Evolutionary conservation across 2,888 invertebrate species (phyloP), one percentile per base, ranked within the genome.

Genomic region (Conops quadrifasciatus): DNA sequence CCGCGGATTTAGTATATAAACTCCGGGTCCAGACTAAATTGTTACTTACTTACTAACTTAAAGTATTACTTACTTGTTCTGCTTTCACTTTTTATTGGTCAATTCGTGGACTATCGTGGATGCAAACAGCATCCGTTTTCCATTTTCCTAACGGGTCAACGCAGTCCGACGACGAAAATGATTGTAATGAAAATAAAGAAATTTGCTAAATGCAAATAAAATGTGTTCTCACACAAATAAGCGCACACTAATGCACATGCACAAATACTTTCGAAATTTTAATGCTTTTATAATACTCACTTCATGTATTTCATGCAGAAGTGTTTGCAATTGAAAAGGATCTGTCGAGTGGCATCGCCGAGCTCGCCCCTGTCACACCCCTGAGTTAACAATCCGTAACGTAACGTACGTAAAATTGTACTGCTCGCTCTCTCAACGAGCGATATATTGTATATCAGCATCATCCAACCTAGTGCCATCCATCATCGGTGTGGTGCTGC

Each of bases 121-220:
- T 9, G 36, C 36, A 36, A 36, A 36, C 9, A 36, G 4, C 36
- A 36, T 36, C 36, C 36, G 36, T 9, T 9, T 36, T 36, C 36
- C n/a, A 36, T 4, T 36, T 36, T 36, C 36, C 36, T 36, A 36
- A 36, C 9, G 36, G 36, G 36, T 36, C 36, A 9, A 36, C 36
- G 36, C 4, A 36, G 36, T 36, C n/a, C n/a, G 9, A 36, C 28
- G 56, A 47, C 70, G 47, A 63, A 70, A 64, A 64, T 26, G 64
- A 56, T 64, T 70, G 60, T 36, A 47, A 62, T 68, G 60, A 68
- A 67, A 60, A 30, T 60, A 51, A 53, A 68, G 68, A 30, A 62
- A 68, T 68, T 68, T 68, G 60, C 68, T 68, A n/a, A 51, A 60
- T 60, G 68, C 62, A 60, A 68, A 68, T 68, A 68, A 68, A 68